phyloP scores from a whole-genome alignment of 2,113 vertebrate genomes.

The Saguinus midas region DNA sequence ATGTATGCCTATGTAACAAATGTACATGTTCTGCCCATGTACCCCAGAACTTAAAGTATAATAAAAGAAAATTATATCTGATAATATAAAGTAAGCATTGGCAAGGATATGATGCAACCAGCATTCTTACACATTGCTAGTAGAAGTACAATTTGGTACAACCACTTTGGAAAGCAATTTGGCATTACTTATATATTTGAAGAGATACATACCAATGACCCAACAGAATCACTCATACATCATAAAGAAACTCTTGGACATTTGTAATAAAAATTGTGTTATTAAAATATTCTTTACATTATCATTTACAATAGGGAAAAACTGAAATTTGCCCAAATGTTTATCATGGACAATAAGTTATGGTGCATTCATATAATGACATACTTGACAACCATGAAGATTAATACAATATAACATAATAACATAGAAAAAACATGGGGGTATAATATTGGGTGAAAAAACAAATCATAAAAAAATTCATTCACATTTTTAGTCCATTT shows the following conservation, averaged over 20 bases:
- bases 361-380: neutral
- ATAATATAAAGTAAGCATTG: neutral
- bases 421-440: neutral
- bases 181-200: neutral
- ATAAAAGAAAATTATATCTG: neutral
- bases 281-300: neutral
- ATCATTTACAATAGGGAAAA: neutral
- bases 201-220: neutral
- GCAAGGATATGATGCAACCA: neutral
- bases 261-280: neutral
- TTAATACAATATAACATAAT: neutral
- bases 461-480: neutral
- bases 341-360: neutral
- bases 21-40: too few relatives aligned
- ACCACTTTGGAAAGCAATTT: constrained; percentile 21
- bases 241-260: constrained; percentile 33
- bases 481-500: neutral
- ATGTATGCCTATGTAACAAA: too few relatives aligned
- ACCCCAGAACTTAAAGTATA: too few relatives aligned
- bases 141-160: neutral
- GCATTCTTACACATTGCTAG: neutral
- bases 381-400: neutral
- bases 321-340: neutral
- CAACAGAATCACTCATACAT: neutral
- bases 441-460: constrained; percentile 2